Evolutionary conservation across 2,113 vertebrate species (phyloP).

Genomic region (Callocephalon fimbriatum): DNA sequence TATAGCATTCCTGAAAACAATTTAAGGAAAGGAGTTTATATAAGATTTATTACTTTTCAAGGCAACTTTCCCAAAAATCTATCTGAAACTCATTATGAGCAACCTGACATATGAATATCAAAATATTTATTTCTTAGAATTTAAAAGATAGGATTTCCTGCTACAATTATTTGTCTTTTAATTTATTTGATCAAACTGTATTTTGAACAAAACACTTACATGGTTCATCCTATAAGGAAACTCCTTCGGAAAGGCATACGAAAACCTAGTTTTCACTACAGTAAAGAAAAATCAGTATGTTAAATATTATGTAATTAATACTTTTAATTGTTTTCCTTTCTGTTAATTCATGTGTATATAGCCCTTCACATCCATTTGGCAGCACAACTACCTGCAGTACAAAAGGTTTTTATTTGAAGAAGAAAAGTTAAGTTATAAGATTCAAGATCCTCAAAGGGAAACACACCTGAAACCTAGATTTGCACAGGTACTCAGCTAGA

Average conservation of each 20-base stretch:
- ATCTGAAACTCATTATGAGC: not conserved
- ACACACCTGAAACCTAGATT: not conserved
- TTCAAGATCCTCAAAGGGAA: not conserved
- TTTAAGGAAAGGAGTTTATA: not conserved
- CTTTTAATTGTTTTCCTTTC: not conserved
- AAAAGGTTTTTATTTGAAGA: not conserved
- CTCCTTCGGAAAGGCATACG: slow-evolving; percentile 98
- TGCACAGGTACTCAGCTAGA: not conserved
- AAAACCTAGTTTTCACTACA: slow-evolving; percentile 98
- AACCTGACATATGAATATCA: not conserved
- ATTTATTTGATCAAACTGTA: not conserved
- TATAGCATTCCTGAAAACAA: not conserved
- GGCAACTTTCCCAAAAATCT: not conserved
- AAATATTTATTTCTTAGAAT: not conserved
- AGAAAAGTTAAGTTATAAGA: not conserved
- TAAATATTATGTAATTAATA: slow-evolving; percentile 21
- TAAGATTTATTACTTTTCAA: not conserved
- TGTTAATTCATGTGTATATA: not conserved
- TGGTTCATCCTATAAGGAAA: slow-evolving; percentile 99
- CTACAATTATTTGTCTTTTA: not conserved
- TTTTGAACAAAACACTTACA: slow-evolving; percentile 83
- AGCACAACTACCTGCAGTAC: not conserved
- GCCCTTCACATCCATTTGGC: not conserved
- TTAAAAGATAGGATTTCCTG: not conserved
- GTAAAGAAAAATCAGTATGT: slow-evolving; percentile 59